Evolutionary conservation across 2,113 vertebrate species (phyloP).

Genomic region (Melanocharis versteri): DNA sequence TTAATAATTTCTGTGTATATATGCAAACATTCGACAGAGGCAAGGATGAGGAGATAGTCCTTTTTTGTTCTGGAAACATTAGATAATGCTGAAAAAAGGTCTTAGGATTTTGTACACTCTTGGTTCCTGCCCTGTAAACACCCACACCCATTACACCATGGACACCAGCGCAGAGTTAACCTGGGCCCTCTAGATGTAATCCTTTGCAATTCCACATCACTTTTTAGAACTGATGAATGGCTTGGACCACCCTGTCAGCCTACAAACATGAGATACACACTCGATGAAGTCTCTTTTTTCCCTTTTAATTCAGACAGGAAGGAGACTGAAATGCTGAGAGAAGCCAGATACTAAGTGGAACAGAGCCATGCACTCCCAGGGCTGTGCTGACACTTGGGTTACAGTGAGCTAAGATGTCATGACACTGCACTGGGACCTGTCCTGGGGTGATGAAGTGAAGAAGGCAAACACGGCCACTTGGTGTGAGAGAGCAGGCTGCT

Average conservation of each 20-base stretch:
- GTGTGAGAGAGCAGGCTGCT: neutral
- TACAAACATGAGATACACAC: neutral
- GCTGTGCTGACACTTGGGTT: neutral
- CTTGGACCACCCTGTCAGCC: neutral
- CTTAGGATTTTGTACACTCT: neutral
- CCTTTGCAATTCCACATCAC: neutral
- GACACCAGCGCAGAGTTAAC: neutral
- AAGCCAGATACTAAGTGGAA: neutral
- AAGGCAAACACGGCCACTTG: neutral
- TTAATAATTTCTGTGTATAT: neutral
- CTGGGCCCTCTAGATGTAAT: neutral
- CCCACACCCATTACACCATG: rapidly evolving
- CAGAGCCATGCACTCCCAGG: neutral
- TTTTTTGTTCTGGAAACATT: neutral
- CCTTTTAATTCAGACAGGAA: neutral
- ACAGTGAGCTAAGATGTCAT: neutral
- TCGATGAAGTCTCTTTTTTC: neutral
- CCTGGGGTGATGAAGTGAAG: neutral
- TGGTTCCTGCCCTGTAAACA: neutral
- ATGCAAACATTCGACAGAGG: neutral
- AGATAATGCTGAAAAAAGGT: neutral
- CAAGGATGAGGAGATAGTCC: neutral
- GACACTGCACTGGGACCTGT: neutral
- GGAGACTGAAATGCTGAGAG: neutral
- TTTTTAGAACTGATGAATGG: neutral